Conservation (phyloP, 1,140 invertebrate species). For the Mesaphorura yosii region DNA sequence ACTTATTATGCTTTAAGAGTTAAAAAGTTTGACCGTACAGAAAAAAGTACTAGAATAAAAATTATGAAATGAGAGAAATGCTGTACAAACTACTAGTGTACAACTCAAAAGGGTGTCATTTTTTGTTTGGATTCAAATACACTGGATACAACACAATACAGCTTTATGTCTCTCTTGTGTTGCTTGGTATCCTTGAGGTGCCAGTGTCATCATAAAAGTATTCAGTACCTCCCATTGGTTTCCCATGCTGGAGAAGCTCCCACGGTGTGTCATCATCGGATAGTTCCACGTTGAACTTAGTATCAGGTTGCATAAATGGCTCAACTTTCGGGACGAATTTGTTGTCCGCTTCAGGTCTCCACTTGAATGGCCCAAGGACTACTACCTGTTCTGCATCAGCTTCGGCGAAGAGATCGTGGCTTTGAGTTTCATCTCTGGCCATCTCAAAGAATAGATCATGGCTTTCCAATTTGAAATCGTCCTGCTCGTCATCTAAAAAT, state of each 20-base stretch:
- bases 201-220: too few species aligned
- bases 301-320: neutral
- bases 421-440: neutral
- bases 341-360: neutral
- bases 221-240: too few species aligned
- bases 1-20: too few species aligned
- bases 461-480: neutral
- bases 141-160: too few species aligned
- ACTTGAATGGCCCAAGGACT: neutral
- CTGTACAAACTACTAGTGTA: too few species aligned
- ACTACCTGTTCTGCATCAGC: neutral
- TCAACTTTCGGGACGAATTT: neutral
- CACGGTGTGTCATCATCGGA: neutral
- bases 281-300: neutral
- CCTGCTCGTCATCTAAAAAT: neutral
- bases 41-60: too few species aligned
- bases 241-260: constrained; percentile 10
- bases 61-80: too few species aligned
- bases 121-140: too few species aligned
- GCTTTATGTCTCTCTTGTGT: too few species aligned
- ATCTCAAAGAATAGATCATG: neutral
- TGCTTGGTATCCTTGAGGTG: too few species aligned
- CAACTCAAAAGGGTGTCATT: too few species aligned
- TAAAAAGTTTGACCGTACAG: too few species aligned
- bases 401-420: neutral